Conservation (phyloP, 2,888 invertebrate genomes). For the Maniola hyperantus region DNA sequence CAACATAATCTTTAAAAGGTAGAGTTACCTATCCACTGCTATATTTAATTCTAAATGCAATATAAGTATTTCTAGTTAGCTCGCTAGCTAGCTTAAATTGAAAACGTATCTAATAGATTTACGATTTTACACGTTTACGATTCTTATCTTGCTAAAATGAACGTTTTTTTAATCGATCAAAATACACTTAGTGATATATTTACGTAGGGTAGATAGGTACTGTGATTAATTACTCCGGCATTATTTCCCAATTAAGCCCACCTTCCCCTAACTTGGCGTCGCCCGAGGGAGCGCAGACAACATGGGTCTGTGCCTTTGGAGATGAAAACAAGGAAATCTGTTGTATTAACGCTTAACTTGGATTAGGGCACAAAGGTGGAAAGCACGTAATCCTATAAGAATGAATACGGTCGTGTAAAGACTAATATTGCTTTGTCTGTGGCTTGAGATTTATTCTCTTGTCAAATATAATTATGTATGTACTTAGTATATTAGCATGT, state of each 20-base stretch:
- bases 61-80: background rate
- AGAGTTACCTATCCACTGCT: background rate
- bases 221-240: slow-evolving; percentile 79
- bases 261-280: slow-evolving; percentile 66
- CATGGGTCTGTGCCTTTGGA: slow-evolving; percentile 38
- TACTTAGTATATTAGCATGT: background rate
- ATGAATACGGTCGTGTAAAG: slow-evolving; percentile 32
- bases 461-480: background rate
- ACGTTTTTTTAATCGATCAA: slow-evolving; percentile 11
- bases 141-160: background rate
- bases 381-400: slow-evolving; percentile 60
- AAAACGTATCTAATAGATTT: background rate
- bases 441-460: slow-evolving; percentile 16
- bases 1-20: background rate
- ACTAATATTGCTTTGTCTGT: slow-evolving; percentile 26
- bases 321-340: slow-evolving; percentile 70
- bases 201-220: slow-evolving; percentile 38
- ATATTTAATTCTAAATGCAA: background rate
- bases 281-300: slow-evolving; percentile 58
- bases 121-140: too few relatives aligned
- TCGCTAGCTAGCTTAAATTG: too few relatives aligned
- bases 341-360: slow-evolving; percentile 64
- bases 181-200: slow-evolving; percentile 13
- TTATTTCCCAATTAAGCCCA: slow-evolving; percentile 81
- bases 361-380: slow-evolving; percentile 57